Evolutionary conservation across 2,797 vertebrate species (phyloP), one percentile per base, ranked within the genome.

Genomic region (Sebastes elongatus): DNA sequence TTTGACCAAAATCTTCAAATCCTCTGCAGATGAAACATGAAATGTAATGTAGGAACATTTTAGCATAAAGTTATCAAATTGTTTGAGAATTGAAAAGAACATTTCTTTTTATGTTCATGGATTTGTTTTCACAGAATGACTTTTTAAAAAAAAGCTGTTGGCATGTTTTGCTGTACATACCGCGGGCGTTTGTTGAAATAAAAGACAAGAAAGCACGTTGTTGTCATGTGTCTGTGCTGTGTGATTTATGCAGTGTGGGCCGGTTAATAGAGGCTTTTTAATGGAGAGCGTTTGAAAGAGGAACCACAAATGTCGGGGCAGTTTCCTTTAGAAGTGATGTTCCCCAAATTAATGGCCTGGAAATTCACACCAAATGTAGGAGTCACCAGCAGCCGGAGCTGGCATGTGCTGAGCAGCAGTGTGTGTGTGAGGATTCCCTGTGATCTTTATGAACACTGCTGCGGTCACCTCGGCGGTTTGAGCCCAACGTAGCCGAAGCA

Each of bases 371-470:
- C 87, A 91, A 93, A 92, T 82, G 86, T 88, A 61, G 80, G 87
- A 92, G 86, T 89, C 80, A 71, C 88, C 81, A 66, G 80, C 81
- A 69, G 80, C 67, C 78, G 4, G 81, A 70, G 70, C 84, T 53
- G 89, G 87, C 91, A 93, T 92, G 87, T 94, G 93, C 78, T 63
- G 82, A 81, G 32, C 90, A 93, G 89, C 86, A 94, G 64, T 22
- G 56, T 55, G 72, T 42, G 66, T 8, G 28, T 7, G 85, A 77
- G 86, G 74, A 72, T 83, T 87, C 85, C 84, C 89, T 92, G 87
- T 92, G 93, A 93, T 94, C 92, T 93, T 93, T 94, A 89, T 88
- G 86, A 93, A 92, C 86, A 65, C 74, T 87, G 87, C 87, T 87
- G 89, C 38, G 87, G 89, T 94, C 89, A 83, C 82, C 52, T 38